These are phyloP conservation scores for Calameuta pallipes DNA, from an alignment of 2,888 invertebrate species.

Conservation along the genomic window DNA sequence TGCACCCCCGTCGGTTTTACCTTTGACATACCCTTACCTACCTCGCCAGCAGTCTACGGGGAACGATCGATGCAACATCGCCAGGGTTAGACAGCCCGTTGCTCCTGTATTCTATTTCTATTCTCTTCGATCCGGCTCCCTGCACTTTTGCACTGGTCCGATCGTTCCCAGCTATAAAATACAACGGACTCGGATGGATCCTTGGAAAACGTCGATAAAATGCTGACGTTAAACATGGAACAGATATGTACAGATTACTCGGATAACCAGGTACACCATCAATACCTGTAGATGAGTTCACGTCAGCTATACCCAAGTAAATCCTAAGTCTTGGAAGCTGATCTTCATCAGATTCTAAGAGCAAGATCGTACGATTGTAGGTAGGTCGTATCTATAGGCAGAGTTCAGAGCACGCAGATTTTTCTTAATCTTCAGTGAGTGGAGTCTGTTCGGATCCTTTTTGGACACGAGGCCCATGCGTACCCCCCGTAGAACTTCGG, in stretches of 20 bases:
- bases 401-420: background rate
- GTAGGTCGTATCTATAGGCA: background rate
- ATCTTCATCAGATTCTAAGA: background rate
- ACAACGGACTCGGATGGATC: background rate
- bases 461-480: background rate
- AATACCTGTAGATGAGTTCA: background rate
- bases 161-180: background rate
- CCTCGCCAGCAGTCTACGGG: conserved; percentile 30
- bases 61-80: conserved; percentile 37
- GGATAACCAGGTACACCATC: background rate
- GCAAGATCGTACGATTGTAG: background rate
- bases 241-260: background rate
- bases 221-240: background rate
- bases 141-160: background rate
- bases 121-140: background rate
- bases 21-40: conserved; percentile 41
- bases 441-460: background rate
- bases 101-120: background rate
- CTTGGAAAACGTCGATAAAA: background rate
- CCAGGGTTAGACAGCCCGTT: background rate
- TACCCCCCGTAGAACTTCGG: background rate
- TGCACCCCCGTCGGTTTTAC: conserved; percentile 21
- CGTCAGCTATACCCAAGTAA: background rate
- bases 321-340: background rate
- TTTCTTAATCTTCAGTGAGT: background rate